These are phyloP conservation scores for Alectoris magna DNA, from an alignment of 2,797 vertebrate species.

Conservation along the genomic window DNA sequence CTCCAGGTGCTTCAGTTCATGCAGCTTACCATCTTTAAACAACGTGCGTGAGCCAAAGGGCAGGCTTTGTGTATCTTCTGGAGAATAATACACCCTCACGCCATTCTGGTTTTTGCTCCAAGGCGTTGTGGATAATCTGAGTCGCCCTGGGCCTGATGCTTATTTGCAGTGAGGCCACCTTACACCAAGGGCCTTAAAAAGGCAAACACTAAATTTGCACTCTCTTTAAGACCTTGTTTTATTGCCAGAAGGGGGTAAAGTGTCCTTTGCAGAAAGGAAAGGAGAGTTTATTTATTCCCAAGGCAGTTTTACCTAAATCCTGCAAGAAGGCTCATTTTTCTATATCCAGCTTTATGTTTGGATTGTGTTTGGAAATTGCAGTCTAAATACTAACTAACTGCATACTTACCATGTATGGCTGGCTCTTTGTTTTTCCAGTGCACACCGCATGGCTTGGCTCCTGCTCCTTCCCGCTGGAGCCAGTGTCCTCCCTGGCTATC, in stretches of 20 bases:
- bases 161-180: background rate
- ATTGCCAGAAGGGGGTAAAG: background rate
- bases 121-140: background rate
- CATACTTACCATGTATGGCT: background rate
- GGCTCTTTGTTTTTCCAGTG: background rate
- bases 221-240: background rate
- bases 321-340: conserved; percentile 7
- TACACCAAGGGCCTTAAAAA: background rate
- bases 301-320: background rate
- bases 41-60: rapidly evolving
- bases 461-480: background rate
- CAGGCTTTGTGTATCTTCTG: background rate
- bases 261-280: background rate
- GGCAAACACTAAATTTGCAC: background rate
- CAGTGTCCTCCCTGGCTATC: background rate
- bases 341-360: background rate
- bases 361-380: background rate
- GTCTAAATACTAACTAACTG: background rate
- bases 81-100: background rate
- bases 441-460: background rate
- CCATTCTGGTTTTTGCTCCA: background rate
- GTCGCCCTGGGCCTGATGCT: background rate
- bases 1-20: background rate
- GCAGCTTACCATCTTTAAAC: background rate
- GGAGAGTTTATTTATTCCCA: background rate